Evolutionary conservation across 92 coral and sea anemone genomes (phyloP).

Genomic region (Phenganax stokvisi): DNA sequence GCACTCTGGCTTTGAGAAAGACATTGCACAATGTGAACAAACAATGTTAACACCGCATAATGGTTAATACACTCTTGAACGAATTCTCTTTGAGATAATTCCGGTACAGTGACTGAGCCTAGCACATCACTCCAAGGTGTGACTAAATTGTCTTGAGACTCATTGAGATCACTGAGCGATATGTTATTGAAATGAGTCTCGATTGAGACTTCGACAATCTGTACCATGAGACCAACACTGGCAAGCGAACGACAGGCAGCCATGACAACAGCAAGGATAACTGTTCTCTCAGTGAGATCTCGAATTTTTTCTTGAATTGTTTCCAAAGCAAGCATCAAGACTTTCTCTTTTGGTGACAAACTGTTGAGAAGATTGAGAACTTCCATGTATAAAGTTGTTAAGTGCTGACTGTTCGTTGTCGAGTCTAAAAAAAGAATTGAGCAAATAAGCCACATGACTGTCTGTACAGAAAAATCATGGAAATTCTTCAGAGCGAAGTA

Average conservation of each 20-base stretch:
- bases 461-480: no score
- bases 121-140: conserved; percentile 78
- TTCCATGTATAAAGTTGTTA: conserved; percentile 40
- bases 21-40: conserved; percentile 73
- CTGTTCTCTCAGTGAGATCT: conserved; percentile 61
- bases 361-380: conserved; percentile 76
- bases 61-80: conserved; percentile 85
- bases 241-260: conserved; percentile 96
- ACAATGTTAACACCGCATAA: conserved; percentile 68
- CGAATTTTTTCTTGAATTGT: conserved; percentile 59
- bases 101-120: conserved; percentile 86
- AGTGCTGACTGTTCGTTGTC: conserved; percentile 4
- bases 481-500: neutral
- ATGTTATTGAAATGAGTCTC: conserved; percentile 74
- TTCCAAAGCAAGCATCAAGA: conserved; percentile 56
- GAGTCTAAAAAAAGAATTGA: conserved; percentile 12
- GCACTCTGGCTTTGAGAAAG: conserved; percentile 68
- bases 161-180: conserved; percentile 21
- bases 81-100: conserved; percentile 90
- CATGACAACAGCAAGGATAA: conserved; percentile 73
- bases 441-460: neutral
- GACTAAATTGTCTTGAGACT: conserved; percentile 44
- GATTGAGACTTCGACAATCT: conserved; percentile 81
- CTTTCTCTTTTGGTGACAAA: conserved; percentile 71
- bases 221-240: conserved; percentile 71